Base-by-base conservation (phyloP, 2,113 vertebrate genomes). In the Lamprologus sp. region DNA sequence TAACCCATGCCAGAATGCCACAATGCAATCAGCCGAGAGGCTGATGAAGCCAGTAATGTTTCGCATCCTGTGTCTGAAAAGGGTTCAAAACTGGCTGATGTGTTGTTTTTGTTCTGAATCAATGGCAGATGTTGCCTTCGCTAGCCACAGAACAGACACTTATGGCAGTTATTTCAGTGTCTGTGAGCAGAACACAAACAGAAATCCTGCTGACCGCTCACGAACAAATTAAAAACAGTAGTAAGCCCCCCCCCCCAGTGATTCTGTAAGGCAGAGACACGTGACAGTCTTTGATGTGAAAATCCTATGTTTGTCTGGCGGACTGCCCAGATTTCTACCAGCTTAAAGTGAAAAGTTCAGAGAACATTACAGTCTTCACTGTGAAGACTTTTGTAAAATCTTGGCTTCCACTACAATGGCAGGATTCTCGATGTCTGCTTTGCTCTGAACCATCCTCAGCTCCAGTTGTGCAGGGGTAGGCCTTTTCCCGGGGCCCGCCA, bases 401-500 rank as follows among this genome's bases (percentile, higher is more conserved):
- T 95, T 95, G 73, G 97, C 98, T 79, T 96, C 95, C 84, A 99
- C 94, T 19, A 97, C 96, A 21, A 98, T 96, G 93, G 97, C 96
- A 2, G 99, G 99, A 92, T 98, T 96, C 94, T 99, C 99, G 23
- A 99, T 99, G 96, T 99, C 98, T 6, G 92, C 96, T 94, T 98
- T 99, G 96, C 98, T 99, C 97, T 99, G 98, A 21, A 99, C 96
- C 98, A 99, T 98, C 89, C 97, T 95, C 90, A 99, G 94, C 96
- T 99, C 98, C 95, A 99, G 97, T 87, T 98, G 97, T 55, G 98
- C 97, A 7, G 98, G 95, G 88, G 93, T 98, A 79, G 98, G 99
- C 91, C 94, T 98, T 88, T 92, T 96, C 54, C 97, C 97, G 14
- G 96, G 95, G 19, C 97, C 98, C 3, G 98, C 97, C 83, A 96